Evolutionary conservation across 2,113 vertebrate species (phyloP).

Genomic region (Tamias sibiricus): DNA sequence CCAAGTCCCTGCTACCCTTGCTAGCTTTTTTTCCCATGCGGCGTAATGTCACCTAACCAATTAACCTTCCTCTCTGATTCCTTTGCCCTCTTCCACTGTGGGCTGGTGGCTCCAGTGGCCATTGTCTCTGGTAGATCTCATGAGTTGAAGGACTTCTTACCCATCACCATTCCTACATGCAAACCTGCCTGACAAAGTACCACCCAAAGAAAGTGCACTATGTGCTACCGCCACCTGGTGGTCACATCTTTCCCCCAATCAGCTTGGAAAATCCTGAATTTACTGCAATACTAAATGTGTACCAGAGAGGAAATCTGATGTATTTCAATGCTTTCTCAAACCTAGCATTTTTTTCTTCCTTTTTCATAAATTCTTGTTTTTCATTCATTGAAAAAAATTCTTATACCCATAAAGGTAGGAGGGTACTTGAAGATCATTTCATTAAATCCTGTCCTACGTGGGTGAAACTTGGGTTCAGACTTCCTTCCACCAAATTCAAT

Average conservation of each 20-base stretch:
- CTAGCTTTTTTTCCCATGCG: background rate
- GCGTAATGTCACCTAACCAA: background rate
- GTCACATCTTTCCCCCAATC: background rate
- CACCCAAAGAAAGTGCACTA: background rate
- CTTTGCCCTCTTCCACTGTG: background rate
- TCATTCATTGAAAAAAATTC: background rate
- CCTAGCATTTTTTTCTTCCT: background rate
- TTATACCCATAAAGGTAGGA: background rate
- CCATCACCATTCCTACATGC: accelerated
- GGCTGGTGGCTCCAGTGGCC: background rate
- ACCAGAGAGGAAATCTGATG: background rate
- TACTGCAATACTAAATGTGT: accelerated
- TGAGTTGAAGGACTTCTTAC: background rate
- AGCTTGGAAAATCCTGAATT: background rate
- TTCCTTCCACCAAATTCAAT: background rate
- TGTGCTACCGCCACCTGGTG: conserved; percentile 63
- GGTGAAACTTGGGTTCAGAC: background rate
- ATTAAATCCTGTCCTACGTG: background rate
- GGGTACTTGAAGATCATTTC: background rate
- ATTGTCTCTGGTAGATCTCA: background rate
- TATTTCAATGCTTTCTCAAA: background rate
- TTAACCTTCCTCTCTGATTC: background rate
- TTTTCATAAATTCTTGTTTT: background rate
- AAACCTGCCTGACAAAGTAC: background rate
- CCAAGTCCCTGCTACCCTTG: background rate